Evolutionary conservation across 1,140 invertebrate species (phyloP).

Genomic region (Drosophila mayri): DNA sequence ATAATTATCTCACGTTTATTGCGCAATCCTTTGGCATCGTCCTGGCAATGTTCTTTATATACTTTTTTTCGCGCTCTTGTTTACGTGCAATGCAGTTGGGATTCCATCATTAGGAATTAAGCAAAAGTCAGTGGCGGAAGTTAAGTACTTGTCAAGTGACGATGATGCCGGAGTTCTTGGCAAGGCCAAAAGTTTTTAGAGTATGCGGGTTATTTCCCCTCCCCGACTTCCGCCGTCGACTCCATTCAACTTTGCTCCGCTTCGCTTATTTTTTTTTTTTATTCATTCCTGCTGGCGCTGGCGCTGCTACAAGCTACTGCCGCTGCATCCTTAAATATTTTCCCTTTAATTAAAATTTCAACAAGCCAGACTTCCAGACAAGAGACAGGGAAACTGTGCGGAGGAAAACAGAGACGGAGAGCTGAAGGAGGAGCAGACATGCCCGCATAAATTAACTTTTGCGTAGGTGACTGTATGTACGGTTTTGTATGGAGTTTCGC

Average conservation of each 20-base stretch:
- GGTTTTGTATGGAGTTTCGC: slow-evolving; percentile 24
- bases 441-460: slow-evolving; percentile 83
- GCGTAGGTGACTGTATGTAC: slow-evolving; percentile 33
- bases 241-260: slow-evolving; percentile 33
- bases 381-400: slow-evolving; percentile 7
- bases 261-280: slow-evolving; percentile 9
- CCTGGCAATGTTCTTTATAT: slow-evolving; percentile 7
- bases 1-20: slow-evolving; percentile 45
- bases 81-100: slow-evolving; percentile 50
- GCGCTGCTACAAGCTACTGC: slow-evolving; percentile 17
- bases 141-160: slow-evolving; percentile 59
- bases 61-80: slow-evolving; percentile 9
- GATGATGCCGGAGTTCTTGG: slow-evolving; percentile 48
- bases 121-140: slow-evolving; percentile 64
- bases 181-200: slow-evolving; percentile 48
- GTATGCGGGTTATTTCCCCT: slow-evolving; percentile 40
- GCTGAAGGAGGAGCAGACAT: slow-evolving; percentile 20
- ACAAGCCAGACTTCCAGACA: slow-evolving; percentile 51
- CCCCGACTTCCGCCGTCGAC: slow-evolving; percentile 13
- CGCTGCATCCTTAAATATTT: slow-evolving; percentile 68
- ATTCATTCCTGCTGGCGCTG: slow-evolving; percentile 26
- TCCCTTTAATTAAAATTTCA: slow-evolving; percentile 81
- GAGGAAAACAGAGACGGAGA: neutral
- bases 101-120: slow-evolving; percentile 65
- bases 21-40: slow-evolving; percentile 22